Evolutionary conservation across 1,140 invertebrate species (phyloP).

Genomic region (Drosophila tristis): DNA sequence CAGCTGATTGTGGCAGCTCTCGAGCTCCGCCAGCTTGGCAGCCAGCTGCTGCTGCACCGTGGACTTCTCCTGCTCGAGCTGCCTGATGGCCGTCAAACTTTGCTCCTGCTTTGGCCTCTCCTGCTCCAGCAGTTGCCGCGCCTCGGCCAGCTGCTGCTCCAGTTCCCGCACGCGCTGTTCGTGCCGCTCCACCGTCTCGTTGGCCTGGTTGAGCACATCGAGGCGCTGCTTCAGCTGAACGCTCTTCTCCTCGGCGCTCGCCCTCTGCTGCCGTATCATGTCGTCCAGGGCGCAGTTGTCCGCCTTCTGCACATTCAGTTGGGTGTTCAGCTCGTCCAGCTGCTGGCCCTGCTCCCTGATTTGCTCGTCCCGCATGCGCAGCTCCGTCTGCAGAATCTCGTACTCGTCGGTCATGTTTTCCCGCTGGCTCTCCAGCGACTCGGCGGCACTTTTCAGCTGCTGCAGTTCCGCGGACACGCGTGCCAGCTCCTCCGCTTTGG

Average conservation of each 20-base stretch:
- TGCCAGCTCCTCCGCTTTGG: constrained; percentile 49
- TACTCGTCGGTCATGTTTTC: constrained; percentile 60
- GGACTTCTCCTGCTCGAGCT: constrained; percentile 7
- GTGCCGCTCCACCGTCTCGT: constrained; percentile 18
- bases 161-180: constrained; percentile 64
- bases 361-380: constrained; percentile 64
- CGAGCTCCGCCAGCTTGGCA: constrained; percentile 19
- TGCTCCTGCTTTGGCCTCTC: constrained; percentile 18
- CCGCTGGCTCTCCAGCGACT: constrained; percentile 59
- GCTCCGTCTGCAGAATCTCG: constrained; percentile 65
- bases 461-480: constrained; percentile 43
- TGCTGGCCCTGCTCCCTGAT: constrained; percentile 60
- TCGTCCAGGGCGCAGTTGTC: constrained; percentile 81
- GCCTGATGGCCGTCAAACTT: constrained; percentile 13
- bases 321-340: constrained; percentile 66
- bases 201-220: constrained; percentile 13
- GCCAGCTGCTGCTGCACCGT: constrained; percentile 10
- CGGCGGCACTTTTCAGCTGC: constrained; percentile 39
- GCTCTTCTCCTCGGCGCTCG: constrained; percentile 21
- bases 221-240: constrained; percentile 30
- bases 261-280: constrained; percentile 59
- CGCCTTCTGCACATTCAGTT: constrained; percentile 81
- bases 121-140: constrained; percentile 1
- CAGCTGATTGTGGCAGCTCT: constrained; percentile 15
- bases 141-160: constrained; percentile 30